phyloP scores from a whole-genome alignment of 2,888 invertebrate genomes.

The Galerucella nymphaeae region DNA sequence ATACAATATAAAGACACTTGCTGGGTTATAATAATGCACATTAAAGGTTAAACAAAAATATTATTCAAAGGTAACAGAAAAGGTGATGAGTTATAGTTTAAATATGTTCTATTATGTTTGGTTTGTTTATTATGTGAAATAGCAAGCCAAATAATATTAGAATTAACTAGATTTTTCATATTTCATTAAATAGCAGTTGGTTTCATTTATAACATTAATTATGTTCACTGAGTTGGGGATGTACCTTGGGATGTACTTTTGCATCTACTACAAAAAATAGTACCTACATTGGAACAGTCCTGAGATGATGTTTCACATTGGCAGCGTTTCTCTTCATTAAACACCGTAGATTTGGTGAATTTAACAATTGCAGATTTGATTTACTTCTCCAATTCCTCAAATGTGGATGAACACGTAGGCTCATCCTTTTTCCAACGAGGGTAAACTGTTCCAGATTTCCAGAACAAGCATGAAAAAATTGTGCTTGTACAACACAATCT shows the following conservation, averaged over 20 bases:
- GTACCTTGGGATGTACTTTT: not conserved
- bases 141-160: too few relatives aligned
- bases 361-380: slow-evolving; percentile 51
- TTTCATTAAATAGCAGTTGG: too few relatives aligned
- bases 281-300: slow-evolving; percentile 63
- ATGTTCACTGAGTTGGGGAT: too few relatives aligned
- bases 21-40: too few relatives aligned
- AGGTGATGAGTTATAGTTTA: too few relatives aligned
- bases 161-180: too few relatives aligned
- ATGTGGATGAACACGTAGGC: slow-evolving; percentile 55
- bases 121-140: too few relatives aligned
- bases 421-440: slow-evolving; percentile 57
- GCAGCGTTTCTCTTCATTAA: slow-evolving; percentile 59
- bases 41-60: too few relatives aligned
- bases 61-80: too few relatives aligned
- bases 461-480: slow-evolving; percentile 63
- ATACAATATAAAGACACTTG: too few relatives aligned
- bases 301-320: slow-evolving; percentile 61
- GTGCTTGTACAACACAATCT: slow-evolving; percentile 63
- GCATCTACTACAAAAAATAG: slow-evolving; percentile 13
- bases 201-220: too few relatives aligned
- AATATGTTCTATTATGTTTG: too few relatives aligned
- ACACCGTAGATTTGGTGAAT: slow-evolving; percentile 54
- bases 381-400: slow-evolving; percentile 54
- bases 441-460: slow-evolving; percentile 50